Conservation (phyloP, 2,113 vertebrate genomes). For the Grus americana region DNA sequence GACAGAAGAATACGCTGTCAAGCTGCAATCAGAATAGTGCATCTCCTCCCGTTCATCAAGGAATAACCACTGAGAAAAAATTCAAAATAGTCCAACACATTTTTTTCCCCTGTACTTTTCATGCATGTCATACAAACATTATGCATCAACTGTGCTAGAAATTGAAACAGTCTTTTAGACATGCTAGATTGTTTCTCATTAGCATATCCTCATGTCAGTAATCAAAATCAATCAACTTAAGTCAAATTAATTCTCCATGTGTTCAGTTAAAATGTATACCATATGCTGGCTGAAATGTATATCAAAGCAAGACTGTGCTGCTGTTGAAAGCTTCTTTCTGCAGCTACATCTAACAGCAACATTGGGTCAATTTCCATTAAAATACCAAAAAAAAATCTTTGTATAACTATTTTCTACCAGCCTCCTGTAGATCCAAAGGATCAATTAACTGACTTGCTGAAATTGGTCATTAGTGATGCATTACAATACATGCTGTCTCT, state of each 20-base stretch:
- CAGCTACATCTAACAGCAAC: background rate
- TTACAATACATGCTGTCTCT: background rate
- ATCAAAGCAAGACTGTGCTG: background rate
- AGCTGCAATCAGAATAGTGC: background rate
- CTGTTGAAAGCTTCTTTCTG: background rate
- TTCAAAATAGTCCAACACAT: background rate
- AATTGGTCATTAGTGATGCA: background rate
- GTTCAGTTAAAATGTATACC: slow-evolving; percentile 17
- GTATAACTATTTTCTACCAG: background rate
- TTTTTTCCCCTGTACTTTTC: background rate
- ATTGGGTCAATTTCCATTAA: background rate
- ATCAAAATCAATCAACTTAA: slow-evolving; percentile 53
- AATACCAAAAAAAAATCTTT: background rate
- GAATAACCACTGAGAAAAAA: background rate
- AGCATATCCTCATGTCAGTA: slow-evolving; percentile 44
- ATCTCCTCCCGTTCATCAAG: background rate
- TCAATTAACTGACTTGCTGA: background rate
- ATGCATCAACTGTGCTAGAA: background rate
- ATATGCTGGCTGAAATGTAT: slow-evolving; percentile 14
- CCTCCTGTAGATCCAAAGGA: background rate
- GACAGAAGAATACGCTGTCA: background rate
- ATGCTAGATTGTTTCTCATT: slow-evolving; percentile 37
- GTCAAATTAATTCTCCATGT: slow-evolving; percentile 29
- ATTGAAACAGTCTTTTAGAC: background rate
- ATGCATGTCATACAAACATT: background rate